Evolutionary conservation across 1,140 invertebrate genomes (phyloP), one percentile per base, ranked within the genome.

Genomic region (Lepidurus couesii): DNA sequence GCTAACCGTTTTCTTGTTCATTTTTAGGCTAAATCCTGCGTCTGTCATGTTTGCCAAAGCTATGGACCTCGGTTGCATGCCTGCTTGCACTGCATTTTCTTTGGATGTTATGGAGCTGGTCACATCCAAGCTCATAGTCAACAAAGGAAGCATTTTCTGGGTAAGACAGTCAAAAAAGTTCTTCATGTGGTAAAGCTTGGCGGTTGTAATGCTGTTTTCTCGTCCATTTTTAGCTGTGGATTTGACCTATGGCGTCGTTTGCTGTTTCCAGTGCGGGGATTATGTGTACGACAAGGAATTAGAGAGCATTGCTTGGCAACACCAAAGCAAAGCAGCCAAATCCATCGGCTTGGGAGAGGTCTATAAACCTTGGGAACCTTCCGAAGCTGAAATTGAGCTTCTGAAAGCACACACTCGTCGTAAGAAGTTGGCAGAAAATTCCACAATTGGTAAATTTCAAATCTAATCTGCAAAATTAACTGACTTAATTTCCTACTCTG

Each of bases 1-100:
- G 78, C 77, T 77, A 79, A 78, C 13, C 13, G 53, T 7, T n/a
- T n/a, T 65, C 21, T 65, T 81, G 75, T 83, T 81, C 81, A 81
- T 84, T 86, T 86, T 65, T 84, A 93, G 91, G 91, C 92, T 42
- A 88, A 90, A 82, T 90, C 90, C 84, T 90, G 90, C 82, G 87
- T 91, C 74, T 95, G 93, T 85, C 91, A 92, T 80, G 90, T 89
- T 76, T 96, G 94, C 86, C 89, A 91, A 81, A 89, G 89, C 75
- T 87, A 90, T 81, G 90, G 91, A 73, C 90, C 91, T 53, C 89
- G 93, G 74, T 86, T 96, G 78, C 94, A 96, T 86, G 92, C 93
- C 42, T 98, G 96, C 85, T 86, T 97, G 42, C 91, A 95, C 80
- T 98, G 96, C 86, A 93, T 96, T 81, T 96, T 90, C 85, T 95